Base-by-base conservation (phyloP, 2,888 invertebrate species). In the Lasioglossum pauxillum region DNA sequence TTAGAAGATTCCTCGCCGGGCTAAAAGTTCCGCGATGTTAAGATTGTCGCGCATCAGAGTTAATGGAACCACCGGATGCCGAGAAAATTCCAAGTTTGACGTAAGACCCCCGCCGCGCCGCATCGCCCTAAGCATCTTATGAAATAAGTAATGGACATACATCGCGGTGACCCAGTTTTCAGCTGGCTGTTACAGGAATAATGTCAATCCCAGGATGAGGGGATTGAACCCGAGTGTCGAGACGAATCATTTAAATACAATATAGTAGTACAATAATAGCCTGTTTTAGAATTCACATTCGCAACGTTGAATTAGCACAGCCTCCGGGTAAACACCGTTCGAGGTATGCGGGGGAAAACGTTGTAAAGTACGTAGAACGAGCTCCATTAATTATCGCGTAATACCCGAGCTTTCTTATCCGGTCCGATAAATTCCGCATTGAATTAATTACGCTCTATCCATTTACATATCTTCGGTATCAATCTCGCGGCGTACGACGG, bases 71-170 rank as follows among this genome's bases (percentile, higher is more conserved):
- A 53, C 67, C 57, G 72, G 86, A 75, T 71, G 53, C 60, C 64
- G 77, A 78, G 77, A 81, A 84, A 84, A 86, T 49, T 78, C 71
- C 72, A 78, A 80, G 77, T 78, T 75, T 74, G 38, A 75, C 84
- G 75, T 81, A 75, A 69, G 80, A 53, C 60, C 35, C 35, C 44
- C 57, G 53, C 16, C 46, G 46, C 46, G 19, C 67, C 60, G 85
- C 53, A 84, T 84, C 80, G 31, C 57, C 44, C 72, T 81, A 78
- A 86, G 73, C 81, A 81, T 80, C 78, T 86, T 85, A 81, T 38
- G 75, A 73, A 86, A 84, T 84, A 84, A 84, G 78, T 86, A 86
- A 84, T 67, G 60, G 75, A 83, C 76, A 84, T 84, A 31, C 16
- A 64, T 81, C 75, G 75, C 64, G 46, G 64, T 73, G 86, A 67